Percentiles rank a stretch among this genome's conserved stretches.
Evolutionary conservation across 2,797 vertebrate genomes (phyloP).

Genomic region (Pteronotus mesoamericanus): DNA sequence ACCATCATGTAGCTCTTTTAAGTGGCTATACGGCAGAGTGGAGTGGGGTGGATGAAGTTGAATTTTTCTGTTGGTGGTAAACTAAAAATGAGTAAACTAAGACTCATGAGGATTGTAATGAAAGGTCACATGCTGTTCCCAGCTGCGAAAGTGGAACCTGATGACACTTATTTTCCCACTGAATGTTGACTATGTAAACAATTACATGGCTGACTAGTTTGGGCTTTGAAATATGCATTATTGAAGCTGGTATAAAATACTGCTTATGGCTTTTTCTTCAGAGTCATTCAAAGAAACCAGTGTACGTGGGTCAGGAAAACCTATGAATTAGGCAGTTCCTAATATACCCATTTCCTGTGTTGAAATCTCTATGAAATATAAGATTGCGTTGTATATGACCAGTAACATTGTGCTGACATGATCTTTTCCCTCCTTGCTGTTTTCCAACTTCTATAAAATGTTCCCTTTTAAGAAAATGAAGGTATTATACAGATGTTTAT

Average conservation of each 20-base stretch:
- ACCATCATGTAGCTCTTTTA: not conserved
- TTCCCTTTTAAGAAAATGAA: conserved; percentile 78
- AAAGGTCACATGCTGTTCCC: conserved; percentile 64
- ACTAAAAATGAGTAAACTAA: not conserved
- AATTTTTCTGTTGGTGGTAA: not conserved
- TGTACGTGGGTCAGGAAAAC: conserved; percentile 61
- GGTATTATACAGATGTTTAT: conserved; percentile 78
- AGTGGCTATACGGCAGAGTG: not conserved
- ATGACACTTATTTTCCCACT: conserved; percentile 68
- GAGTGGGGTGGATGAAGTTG: not conserved
- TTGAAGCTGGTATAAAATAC: conserved; percentile 60
- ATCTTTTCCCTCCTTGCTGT: conserved; percentile 69
- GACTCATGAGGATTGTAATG: conserved; percentile 67
- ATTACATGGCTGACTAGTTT: conserved; percentile 37
- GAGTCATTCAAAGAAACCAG: conserved; percentile 70
- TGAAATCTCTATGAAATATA: conserved; percentile 76
- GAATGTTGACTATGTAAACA: conserved; percentile 78
- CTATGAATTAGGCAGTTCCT: conserved; percentile 74
- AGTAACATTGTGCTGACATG: conserved; percentile 76
- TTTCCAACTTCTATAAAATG: conserved; percentile 70
- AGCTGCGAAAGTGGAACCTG: conserved; percentile 48
- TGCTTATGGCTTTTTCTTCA: conserved; percentile 60
- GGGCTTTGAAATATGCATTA: conserved; percentile 65
- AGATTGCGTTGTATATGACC: conserved; percentile 72
- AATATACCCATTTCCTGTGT: conserved; percentile 73